phyloP scores from a whole-genome alignment of 2,113 vertebrate genomes.

The Esox niger region DNA sequence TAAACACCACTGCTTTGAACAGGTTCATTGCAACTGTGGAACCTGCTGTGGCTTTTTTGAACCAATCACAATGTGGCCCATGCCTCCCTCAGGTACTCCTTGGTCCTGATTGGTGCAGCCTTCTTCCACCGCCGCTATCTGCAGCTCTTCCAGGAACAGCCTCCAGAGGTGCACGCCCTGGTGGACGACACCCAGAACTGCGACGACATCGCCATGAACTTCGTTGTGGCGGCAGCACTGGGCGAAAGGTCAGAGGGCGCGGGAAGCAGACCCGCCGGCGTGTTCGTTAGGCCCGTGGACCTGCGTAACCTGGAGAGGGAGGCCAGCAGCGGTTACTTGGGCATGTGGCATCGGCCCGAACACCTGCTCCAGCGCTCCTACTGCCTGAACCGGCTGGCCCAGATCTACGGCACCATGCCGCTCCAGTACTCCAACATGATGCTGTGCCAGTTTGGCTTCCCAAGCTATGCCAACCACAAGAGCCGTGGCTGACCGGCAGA shows the following conservation, averaged over 20 bases:
- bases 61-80: too few relatives aligned
- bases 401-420: constrained; percentile 87
- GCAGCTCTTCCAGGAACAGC: constrained; percentile 84
- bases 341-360: constrained; percentile 93
- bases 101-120: constrained; percentile 91
- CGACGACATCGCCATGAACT: constrained; percentile 94
- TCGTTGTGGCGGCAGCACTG: constrained; percentile 77
- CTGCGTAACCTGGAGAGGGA: constrained; percentile 89
- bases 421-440: constrained; percentile 91
- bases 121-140: constrained; percentile 87
- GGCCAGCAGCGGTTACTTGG: constrained; percentile 83
- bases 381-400: constrained; percentile 85
- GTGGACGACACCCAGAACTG: constrained; percentile 94
- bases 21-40: too few relatives aligned
- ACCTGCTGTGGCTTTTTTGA: too few relatives aligned
- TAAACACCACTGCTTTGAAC: too few relatives aligned
- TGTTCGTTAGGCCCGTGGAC: constrained; percentile 91
- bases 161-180: constrained; percentile 74
- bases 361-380: constrained; percentile 91
- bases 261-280: constrained; percentile 75
- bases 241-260: neutral
- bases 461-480: constrained; percentile 91
- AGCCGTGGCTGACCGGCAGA: constrained; percentile 62
- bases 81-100: constrained; percentile 76
- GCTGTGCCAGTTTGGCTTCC: constrained; percentile 95